A percentile compares a stretch with the other conserved stretches of the same genome.
Conservation (phyloP, 2,113 vertebrate genomes). For the Cyprinodon brontotheroides region DNA sequence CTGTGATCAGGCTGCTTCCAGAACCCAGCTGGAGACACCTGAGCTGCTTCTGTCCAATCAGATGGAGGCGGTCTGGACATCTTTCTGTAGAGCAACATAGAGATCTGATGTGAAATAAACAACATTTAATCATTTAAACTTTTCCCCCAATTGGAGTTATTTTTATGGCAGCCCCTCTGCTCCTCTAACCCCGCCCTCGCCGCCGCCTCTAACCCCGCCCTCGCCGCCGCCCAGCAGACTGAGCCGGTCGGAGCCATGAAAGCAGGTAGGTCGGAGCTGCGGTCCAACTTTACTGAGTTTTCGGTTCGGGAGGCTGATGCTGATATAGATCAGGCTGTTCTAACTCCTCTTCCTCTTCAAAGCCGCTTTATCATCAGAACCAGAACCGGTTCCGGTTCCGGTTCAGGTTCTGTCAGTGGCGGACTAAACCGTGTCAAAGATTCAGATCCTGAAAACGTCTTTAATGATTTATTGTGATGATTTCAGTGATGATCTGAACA, state of each 20-base stretch:
- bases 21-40: background rate
- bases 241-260: background rate
- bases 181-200: background rate
- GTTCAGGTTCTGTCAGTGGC: too few relatives aligned
- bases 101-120: too few relatives aligned
- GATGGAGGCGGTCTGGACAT: background rate
- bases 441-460: too few relatives aligned
- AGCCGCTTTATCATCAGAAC: background rate
- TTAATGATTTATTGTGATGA: too few relatives aligned
- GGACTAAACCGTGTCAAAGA: too few relatives aligned
- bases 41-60: too few relatives aligned
- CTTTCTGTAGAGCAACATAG: too few relatives aligned
- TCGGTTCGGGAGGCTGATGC: too few relatives aligned
- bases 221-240: background rate
- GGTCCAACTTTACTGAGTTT: background rate
- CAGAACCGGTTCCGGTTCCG: background rate
- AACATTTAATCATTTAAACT: too few relatives aligned
- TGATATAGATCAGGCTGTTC: background rate
- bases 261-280: background rate
- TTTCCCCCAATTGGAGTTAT: too few relatives aligned
- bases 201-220: background rate
- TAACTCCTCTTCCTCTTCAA: background rate
- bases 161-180: background rate
- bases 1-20: too few relatives aligned
- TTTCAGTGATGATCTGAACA: too few relatives aligned